These are phyloP conservation scores for Gallinago paraguaiae DNA, from an alignment of 2,113 vertebrate genomes.

Conservation along the genomic window DNA sequence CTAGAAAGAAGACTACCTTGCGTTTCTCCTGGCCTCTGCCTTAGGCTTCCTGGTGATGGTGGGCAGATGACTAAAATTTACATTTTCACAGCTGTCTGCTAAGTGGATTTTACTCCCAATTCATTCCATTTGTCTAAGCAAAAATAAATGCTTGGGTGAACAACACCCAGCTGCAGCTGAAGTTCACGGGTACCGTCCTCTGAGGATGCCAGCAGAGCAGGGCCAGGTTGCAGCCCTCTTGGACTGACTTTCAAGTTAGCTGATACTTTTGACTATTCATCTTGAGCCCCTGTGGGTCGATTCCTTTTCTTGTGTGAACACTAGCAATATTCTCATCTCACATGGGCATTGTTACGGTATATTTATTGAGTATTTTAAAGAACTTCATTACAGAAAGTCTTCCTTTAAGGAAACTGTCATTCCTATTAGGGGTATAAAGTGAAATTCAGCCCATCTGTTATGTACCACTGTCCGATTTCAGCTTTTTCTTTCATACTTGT, in stretches of 20 bases:
- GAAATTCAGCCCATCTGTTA: constrained; percentile 32
- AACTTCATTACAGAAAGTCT: neutral
- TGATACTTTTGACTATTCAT: neutral
- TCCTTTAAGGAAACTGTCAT: neutral
- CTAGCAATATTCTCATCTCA: neutral
- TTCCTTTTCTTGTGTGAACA: neutral
- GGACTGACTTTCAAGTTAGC: neutral
- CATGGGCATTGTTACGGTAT: neutral
- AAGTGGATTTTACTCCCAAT: neutral
- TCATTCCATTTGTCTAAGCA: neutral
- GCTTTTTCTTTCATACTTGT: constrained; percentile 35
- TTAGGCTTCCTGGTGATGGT: neutral
- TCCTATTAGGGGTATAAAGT: constrained; percentile 4
- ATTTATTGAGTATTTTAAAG: neutral
- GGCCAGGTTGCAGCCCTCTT: neutral
- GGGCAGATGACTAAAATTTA: neutral
- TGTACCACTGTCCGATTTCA: constrained; percentile 16
- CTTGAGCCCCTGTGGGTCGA: neutral
- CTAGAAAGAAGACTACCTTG: neutral
- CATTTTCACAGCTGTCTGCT: neutral
- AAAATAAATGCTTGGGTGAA: neutral
- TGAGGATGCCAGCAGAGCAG: neutral
- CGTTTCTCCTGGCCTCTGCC: neutral
- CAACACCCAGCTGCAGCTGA: neutral
- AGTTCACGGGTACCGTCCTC: neutral